Percentiles rank a stretch among this genome's conserved stretches.
Evolutionary conservation across 2,113 vertebrate genomes (phyloP).

Genomic region (Trochalopteron elliotii): DNA sequence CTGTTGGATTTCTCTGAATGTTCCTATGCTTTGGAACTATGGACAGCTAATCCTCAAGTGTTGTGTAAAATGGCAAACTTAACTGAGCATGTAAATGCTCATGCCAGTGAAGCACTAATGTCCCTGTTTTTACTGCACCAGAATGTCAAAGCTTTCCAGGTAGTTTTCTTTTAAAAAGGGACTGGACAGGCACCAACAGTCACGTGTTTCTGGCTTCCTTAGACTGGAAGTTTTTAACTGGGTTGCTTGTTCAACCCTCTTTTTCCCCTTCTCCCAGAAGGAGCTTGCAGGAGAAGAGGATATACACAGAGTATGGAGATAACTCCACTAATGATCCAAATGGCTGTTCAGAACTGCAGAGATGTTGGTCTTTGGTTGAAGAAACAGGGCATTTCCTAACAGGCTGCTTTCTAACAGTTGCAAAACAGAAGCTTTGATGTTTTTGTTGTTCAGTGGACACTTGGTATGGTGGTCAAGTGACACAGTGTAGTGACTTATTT

Average conservation of each 20-base stretch:
- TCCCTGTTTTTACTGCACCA: background rate
- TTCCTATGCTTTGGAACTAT: background rate
- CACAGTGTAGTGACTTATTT: background rate
- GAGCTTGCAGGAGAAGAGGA: background rate
- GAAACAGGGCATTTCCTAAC: background rate
- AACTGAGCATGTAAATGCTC: background rate
- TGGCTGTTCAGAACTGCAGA: background rate
- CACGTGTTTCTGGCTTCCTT: background rate
- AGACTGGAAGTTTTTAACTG: background rate
- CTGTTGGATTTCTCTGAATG: background rate
- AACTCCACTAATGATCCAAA: background rate
- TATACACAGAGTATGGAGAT: background rate
- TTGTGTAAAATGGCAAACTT: background rate
- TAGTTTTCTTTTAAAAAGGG: background rate
- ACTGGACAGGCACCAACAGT: background rate
- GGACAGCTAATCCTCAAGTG: background rate
- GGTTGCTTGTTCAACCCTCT: background rate
- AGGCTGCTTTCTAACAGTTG: background rate
- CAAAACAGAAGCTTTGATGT: background rate
- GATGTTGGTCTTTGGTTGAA: background rate
- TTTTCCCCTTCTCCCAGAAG: background rate
- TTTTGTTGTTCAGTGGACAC: background rate
- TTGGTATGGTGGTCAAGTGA: background rate
- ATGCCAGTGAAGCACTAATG: background rate
- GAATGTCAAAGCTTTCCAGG: background rate